Evolutionary conservation across 2,113 vertebrate species (phyloP).

Genomic region (Malurus cyaneus): DNA sequence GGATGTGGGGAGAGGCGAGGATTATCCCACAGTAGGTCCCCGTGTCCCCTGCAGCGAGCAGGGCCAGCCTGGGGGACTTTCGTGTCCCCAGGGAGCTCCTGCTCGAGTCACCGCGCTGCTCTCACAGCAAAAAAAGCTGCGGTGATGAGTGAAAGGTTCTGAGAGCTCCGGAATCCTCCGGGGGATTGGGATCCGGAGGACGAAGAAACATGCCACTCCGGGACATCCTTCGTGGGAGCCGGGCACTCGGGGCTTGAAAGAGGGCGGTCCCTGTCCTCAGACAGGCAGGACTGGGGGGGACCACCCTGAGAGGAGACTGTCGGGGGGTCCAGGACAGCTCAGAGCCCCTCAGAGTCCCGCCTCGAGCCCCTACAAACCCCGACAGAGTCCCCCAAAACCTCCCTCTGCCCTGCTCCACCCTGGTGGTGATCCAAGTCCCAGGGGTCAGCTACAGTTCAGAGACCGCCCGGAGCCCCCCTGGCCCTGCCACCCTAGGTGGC

Average conservation of each 20-base stretch:
- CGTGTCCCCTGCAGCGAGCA: not conserved
- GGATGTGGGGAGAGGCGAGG: not conserved
- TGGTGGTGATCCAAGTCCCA: no score
- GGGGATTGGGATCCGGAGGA: not conserved
- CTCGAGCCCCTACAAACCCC: no score
- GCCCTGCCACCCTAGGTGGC: no score
- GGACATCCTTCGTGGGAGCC: no score
- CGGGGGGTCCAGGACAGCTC: not conserved
- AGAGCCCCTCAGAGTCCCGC: not conserved
- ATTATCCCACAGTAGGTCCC: not conserved
- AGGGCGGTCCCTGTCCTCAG: not conserved
- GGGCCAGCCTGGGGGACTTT: not conserved
- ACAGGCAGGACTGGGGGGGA: not conserved
- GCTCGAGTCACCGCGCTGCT: not conserved
- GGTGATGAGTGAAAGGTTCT: fast-evolving
- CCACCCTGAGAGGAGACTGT: not conserved
- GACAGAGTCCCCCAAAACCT: no score
- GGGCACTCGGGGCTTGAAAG: no score
- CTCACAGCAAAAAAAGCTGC: not conserved
- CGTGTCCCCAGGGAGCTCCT: fast-evolving
- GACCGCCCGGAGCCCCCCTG: not conserved
- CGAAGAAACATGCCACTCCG: no score
- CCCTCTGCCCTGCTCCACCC: no score
- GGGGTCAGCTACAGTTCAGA: no score
- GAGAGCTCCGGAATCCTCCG: not conserved